Evolutionary conservation across 2,888 invertebrate genomes (phyloP), one percentile per base, ranked within the genome.

Genomic region (Caenorhabditis angaria): DNA sequence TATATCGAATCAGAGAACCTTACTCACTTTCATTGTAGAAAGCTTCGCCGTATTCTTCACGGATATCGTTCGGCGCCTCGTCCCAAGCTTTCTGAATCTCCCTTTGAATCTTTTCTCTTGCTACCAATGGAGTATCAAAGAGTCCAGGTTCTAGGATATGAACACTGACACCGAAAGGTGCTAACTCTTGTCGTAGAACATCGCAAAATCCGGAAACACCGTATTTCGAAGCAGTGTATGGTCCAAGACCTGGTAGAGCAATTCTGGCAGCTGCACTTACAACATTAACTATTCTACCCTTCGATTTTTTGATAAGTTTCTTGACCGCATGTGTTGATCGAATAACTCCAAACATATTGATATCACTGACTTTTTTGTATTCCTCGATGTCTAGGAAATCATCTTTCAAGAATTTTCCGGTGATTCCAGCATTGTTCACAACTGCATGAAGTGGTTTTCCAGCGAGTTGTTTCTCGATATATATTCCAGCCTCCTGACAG

Each of bases 221-320:
- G 57, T 77, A 80, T 55, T 86, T 86, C 24, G 86, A 72, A 8
- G 82, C 81, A 2, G 82, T 81, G 58, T 86, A 86, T 4, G 86
- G 85, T 0, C 84, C 85, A 41, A 82, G 73, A n/a, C 76, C 75
- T 3, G 82, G 78, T 24, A 80, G 88, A 2, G 88, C 83, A 14
- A 88, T 61, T n/a, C 86, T 78, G 3, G 88, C 89, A 73, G 87
- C 86, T 22, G 88, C 87, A 69, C 88, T 88, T 2, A 88, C 87
- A 1, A 88, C 86, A 65, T 87, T 89, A 4, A 89, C 80, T 22
- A 89, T 83, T 51, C 89, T 83, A 2, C 89, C 89, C 54, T 81
- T 76, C 3, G 78, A 72, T 51, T 67, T 78, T 67, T 86, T 86
- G 60, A 86, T 58, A 18, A 84, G 66, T 57, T 79, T 73, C 57